Evolutionary conservation across 2,113 vertebrate genomes (phyloP), one percentile per base, ranked within the genome.

Genomic region (Macroglossus sobrinus): DNA sequence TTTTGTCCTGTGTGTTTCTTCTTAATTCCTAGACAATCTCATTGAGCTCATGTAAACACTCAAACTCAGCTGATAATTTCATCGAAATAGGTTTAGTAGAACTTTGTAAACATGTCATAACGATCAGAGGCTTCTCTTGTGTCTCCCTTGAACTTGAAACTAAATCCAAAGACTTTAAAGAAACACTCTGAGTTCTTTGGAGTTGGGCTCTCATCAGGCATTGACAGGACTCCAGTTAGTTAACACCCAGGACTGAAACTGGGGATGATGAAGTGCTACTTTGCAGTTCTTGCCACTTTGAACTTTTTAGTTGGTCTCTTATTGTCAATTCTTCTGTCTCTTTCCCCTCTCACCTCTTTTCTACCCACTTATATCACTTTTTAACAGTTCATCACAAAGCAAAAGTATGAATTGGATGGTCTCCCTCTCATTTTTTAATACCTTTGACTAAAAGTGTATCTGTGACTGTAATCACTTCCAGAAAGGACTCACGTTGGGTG

Each of bases 391-490:
- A 97, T 98, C 89, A 97, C 88, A 97, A 98, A 98, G 85, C 26
- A 47, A 97, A 97, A 96, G 96, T 96, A 97, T 94, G 96, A 97
- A 87, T 93, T 98, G 97, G 96, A 98, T 96, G 93, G 24, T 12
- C 90, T 92, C 35, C 84, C 93, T 96, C 84, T 97, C 91, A 95
- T 97, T 98, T 97, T 96, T 89, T 85, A 94, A 86, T 96, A 97
- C 94, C 95, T 97, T 95, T 93, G 75, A 97, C 89, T 97, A 68
- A 72, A 97, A 97, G 84, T 86, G 26, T 85, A 94, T 97, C 93
- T 94, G 87, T 64, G 87, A 68, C 81, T 95, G 38, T 98, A 98
- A 98, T 98, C 94, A 97, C 86, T 98, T 98, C 98, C 98, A 99
- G 98, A 96, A 97, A 97, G 89, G 94, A 79, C 94, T 97, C 96